phyloP scores from a whole-genome alignment of 2,113 vertebrate genomes.

The Haemorhous mexicanus region DNA sequence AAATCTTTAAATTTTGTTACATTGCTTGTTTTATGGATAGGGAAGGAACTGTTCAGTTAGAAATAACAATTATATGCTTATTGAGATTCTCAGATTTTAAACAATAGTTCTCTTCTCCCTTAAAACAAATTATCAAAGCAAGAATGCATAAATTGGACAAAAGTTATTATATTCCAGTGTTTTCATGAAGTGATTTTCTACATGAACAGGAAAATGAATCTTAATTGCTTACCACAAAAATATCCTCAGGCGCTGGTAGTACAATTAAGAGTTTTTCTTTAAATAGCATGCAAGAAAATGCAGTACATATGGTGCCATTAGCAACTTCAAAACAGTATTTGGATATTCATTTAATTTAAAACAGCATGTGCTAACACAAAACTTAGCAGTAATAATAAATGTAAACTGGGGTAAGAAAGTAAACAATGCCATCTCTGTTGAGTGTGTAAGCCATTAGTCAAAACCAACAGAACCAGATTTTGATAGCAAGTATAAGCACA shows the following conservation, averaged over 20 bases:
- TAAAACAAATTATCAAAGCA: constrained; percentile 11
- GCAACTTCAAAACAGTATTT: constrained; percentile 43
- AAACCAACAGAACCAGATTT: not conserved
- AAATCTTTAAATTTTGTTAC: not conserved
- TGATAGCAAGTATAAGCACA: not conserved
- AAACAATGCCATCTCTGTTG: constrained; percentile 15
- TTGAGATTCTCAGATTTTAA: not conserved
- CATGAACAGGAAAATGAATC: constrained; percentile 33
- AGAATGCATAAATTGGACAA: constrained; percentile 11
- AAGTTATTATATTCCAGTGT: constrained; percentile 12
- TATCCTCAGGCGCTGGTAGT: not conserved
- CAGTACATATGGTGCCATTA: constrained; percentile 38
- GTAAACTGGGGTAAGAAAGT: constrained; percentile 30
- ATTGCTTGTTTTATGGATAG: not conserved
- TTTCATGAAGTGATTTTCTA: constrained; percentile 35
- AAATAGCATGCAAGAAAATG: constrained; percentile 41
- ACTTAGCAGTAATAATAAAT: constrained; percentile 27
- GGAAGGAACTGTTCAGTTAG: not conserved
- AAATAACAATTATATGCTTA: not conserved
- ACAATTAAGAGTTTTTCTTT: constrained; percentile 49
- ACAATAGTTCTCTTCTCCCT: not conserved
- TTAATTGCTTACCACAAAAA: constrained; percentile 46
- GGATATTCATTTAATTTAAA: constrained; percentile 47
- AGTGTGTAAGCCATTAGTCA: not conserved
- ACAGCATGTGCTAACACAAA: constrained; percentile 22